These are phyloP conservation scores for Conus canariensis DNA, from an alignment of 2,888 invertebrate genomes.

Conservation along the genomic window DNA sequence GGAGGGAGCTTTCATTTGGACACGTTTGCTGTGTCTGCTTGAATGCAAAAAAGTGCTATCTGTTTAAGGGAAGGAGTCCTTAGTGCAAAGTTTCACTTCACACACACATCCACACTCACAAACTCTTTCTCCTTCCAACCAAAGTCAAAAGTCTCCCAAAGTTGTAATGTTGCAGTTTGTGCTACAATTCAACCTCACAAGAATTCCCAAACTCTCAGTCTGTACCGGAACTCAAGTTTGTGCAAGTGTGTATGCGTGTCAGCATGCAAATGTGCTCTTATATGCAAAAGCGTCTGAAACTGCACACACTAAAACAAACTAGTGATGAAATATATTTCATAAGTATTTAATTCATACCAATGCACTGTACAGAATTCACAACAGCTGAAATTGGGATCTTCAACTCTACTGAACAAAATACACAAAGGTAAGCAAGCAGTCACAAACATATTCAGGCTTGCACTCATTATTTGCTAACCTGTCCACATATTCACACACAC, in stretches of 20 bases:
- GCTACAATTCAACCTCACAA: no score
- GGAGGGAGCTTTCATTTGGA: no score
- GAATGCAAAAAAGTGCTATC: no score
- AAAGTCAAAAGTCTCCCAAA: neutral
- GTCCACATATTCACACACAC: neutral
- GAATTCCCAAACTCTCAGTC: no score
- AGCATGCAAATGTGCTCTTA: neutral
- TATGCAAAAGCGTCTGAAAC: neutral
- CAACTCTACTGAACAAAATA: neutral
- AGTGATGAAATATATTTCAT: no score
- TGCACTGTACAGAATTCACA: no score
- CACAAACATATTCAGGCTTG: neutral
- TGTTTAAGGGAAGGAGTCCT: no score
- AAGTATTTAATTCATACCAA: no score
- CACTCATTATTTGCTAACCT: neutral
- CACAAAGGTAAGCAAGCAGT: neutral
- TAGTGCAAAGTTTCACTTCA: neutral
- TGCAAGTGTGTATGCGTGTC: neutral
- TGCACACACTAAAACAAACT: no score
- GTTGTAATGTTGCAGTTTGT: no score
- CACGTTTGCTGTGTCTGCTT: no score
- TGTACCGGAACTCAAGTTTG: neutral
- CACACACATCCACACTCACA: neutral
- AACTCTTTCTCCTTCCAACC: neutral
- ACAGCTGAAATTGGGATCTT: no score